Evolutionary conservation across 2,113 vertebrate species (phyloP), one percentile per base, ranked within the genome.

Genomic region (Halcyon senegalensis): DNA sequence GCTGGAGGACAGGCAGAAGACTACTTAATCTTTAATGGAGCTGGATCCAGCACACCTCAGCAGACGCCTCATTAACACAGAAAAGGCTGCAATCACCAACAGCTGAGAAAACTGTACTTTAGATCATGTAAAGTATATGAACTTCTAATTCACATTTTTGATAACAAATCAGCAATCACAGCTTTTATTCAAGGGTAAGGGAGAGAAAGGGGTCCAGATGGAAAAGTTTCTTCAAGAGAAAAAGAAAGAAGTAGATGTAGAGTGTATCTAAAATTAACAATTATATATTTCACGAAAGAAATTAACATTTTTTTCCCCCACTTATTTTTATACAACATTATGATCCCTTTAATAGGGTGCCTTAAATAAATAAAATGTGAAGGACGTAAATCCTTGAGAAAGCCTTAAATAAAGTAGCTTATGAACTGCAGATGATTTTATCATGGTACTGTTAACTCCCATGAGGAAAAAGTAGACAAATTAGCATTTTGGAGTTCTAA

Each of bases 161-260:
- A n/a, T 33, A 84, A 43, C 25, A 70, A 28, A 25, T 69, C 27
- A 28, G 27, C 27, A 55, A 50, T 78, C 19, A 43, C 30, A 63
- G 18, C 10, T 75, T 74, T 58, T 69, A 66, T n/a, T 85, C 30
- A 82, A 43, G 13, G 4, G 2, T 84, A 51, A 33, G 4, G 6
- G 12, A 78, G 11, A 68, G 25, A 77, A 82, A 84, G 44, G 0
- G 0, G 1, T 37, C 39, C 9, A 3, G 7, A 12, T 82, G 4
- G 3, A 70, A 77, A 56, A 5, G 2, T 50, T 66, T 59, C 5
- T 60, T 64, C 37, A 82, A 56, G 23, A 50, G 10, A 6, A 13
- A 35, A 64, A 89, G 46, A 21, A 14, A 17, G 56, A 74, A 55
- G 9, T 8, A 55, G 31, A 50, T 8, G 44, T 87, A 44, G 17